Evolutionary conservation across 2,113 vertebrate genomes (phyloP).

Genomic region (Oryzias javanicus): DNA sequence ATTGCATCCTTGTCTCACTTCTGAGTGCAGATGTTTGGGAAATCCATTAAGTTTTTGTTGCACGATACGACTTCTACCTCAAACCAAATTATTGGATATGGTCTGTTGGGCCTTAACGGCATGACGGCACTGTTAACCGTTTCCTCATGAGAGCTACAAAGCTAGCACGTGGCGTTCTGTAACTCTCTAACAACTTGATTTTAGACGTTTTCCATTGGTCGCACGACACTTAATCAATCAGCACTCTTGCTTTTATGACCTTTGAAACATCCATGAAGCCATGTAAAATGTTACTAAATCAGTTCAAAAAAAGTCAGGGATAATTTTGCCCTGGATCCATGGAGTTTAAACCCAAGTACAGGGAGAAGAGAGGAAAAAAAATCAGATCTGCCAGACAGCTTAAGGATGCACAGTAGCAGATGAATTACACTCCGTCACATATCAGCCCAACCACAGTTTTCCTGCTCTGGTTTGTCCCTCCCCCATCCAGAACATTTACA

Average conservation of each 20-base stretch:
- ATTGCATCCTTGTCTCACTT: conserved; percentile 40
- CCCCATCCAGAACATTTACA: conserved; percentile 29
- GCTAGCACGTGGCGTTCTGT: conserved; percentile 18
- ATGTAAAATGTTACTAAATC: conserved; percentile 22
- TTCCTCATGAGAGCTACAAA: conserved; percentile 57
- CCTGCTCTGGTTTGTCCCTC: conserved; percentile 38
- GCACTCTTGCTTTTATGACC: conserved; percentile 34
- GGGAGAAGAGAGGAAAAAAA: conserved; percentile 29
- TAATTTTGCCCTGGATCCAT: conserved; percentile 57
- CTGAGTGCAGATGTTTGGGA: conserved; percentile 46
- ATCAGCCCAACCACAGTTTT: conserved; percentile 56
- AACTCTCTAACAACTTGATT: too few relatives aligned
- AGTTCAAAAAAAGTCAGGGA: conserved; percentile 38
- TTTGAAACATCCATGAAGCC: conserved; percentile 39
- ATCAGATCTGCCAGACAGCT: conserved; percentile 56
- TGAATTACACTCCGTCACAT: conserved; percentile 55
- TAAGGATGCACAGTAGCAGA: conserved; percentile 66
- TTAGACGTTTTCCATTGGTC: conserved; percentile 22
- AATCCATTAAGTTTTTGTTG: conserved; percentile 43
- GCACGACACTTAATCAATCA: conserved; percentile 39
- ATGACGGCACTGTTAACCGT: conserved; percentile 47
- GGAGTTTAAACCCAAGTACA: conserved; percentile 57
- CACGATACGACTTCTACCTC: conserved; percentile 39
- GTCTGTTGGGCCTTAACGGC: conserved; percentile 48
- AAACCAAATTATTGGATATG: conserved; percentile 61